Conservation (phyloP, 30 jellyfish, hydroid and myxozoan genomes). For the Turritopsis rubra region DNA sequence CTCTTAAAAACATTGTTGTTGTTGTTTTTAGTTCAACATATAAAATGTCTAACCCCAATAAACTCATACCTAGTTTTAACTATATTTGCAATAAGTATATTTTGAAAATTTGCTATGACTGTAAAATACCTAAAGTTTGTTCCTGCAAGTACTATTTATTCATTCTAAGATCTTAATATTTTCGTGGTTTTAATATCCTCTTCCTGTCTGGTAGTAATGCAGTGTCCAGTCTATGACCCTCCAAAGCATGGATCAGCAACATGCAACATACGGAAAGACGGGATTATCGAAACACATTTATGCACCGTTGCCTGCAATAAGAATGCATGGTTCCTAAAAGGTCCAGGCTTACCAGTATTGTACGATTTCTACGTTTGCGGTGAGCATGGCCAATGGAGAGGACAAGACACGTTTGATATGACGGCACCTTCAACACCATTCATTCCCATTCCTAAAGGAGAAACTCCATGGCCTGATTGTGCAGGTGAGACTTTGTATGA, state of each 20-base stretch:
- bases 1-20: no score
- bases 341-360: conserved; percentile 30
- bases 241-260: conserved; percentile 84
- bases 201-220: conserved; percentile 31
- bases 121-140: no score
- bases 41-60: no score
- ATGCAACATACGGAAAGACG: conserved; percentile 60
- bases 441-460: conserved; percentile 54
- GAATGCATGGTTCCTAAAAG: conserved; percentile 61
- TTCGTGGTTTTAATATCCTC: not conserved
- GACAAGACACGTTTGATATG: conserved; percentile 47
- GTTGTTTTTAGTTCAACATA: no score
- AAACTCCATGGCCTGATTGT: conserved; percentile 87
- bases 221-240: conserved; percentile 64
- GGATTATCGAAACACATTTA: conserved; percentile 54
- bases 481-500: conserved; percentile 40
- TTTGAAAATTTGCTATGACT: no score
- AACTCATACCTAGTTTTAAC: no score
- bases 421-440: conserved; percentile 26
- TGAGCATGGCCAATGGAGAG: conserved; percentile 88
- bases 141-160: no score
- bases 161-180: not conserved
- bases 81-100: no score
- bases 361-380: conserved; percentile 79
- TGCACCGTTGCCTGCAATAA: conserved; percentile 73